phyloP scores from a whole-genome alignment of 2,113 vertebrate genomes.

The Salminus brasiliensis region DNA sequence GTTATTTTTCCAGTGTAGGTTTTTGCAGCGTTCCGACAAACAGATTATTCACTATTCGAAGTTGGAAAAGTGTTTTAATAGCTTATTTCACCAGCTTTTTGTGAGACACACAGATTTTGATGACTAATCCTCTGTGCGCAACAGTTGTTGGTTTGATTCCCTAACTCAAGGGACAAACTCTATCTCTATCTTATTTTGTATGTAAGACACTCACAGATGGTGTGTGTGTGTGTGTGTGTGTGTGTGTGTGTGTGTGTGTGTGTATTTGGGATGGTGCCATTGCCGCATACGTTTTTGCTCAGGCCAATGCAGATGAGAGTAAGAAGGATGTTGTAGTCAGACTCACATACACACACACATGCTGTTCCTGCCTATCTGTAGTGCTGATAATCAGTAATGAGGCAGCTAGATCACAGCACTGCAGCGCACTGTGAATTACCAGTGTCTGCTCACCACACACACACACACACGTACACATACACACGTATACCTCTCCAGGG shows the following conservation, averaged over 20 bases:
- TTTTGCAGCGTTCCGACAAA: too few species aligned
- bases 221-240: background rate
- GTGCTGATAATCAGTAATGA: constrained; percentile 18
- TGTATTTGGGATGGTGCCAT: background rate
- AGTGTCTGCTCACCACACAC: background rate
- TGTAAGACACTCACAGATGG: background rate
- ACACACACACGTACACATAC: background rate
- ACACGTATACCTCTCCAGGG: too few species aligned
- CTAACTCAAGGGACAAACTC: background rate
- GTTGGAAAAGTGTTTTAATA: too few species aligned
- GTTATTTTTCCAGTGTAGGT: too few species aligned
- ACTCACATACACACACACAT: background rate
- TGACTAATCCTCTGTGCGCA: background rate
- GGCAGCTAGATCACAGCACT: constrained; percentile 9
- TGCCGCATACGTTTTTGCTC: background rate
- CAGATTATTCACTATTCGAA: too few species aligned
- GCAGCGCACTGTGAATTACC: background rate
- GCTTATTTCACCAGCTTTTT: too few species aligned
- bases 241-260: too few species aligned
- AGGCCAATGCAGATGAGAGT: background rate
- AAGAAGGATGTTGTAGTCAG: background rate
- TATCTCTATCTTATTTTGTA: background rate
- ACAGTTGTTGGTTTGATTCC: background rate
- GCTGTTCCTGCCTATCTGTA: constrained; percentile 41
- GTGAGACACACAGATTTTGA: too few species aligned